These are phyloP conservation scores for Nematopogon swammerdamellus DNA, from an alignment of 2,888 invertebrate species.

Conservation along the genomic window DNA sequence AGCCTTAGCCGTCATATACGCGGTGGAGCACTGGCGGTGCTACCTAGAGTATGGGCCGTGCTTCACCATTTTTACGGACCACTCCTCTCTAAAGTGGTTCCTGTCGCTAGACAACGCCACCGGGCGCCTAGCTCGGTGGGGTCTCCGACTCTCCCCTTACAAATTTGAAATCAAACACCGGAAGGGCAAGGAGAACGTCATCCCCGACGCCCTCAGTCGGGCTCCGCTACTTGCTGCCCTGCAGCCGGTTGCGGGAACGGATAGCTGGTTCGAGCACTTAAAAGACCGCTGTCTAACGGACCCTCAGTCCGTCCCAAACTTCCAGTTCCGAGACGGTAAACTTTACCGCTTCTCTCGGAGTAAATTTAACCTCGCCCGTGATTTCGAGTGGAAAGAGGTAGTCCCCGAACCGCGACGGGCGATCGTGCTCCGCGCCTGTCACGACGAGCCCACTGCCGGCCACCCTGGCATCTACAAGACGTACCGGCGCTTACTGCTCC, in stretches of 20 bases:
- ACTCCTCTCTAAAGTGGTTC: conserved; percentile 14
- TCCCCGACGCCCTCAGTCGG: conserved; percentile 9
- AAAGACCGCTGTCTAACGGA: neutral
- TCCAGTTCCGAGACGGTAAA: neutral
- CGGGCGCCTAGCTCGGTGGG: conserved; percentile 4
- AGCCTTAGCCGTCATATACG: neutral
- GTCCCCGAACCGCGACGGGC: neutral
- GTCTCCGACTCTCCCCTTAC: conserved; percentile 2
- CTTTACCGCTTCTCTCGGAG: neutral
- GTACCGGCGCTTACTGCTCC: conserved; percentile 10
- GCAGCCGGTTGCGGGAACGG: neutral
- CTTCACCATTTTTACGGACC: conserved; percentile 10
- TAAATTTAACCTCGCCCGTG: neutral
- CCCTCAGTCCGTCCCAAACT: neutral
- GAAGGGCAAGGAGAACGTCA: conserved; percentile 5
- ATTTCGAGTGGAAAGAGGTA: neutral
- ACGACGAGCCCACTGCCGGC: conserved; percentile 8
- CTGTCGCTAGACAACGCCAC: conserved; percentile 3
- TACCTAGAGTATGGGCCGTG: neutral
- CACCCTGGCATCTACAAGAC: conserved; percentile 16
- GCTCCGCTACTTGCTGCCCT: neutral
- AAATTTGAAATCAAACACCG: conserved; percentile 7
- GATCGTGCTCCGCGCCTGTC: neutral
- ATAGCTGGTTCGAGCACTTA: neutral
- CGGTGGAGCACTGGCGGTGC: neutral